Evolutionary conservation across 2,888 invertebrate genomes (phyloP), one percentile per base, ranked within the genome.

Genomic region (Trypoxylon attenuatum): DNA sequence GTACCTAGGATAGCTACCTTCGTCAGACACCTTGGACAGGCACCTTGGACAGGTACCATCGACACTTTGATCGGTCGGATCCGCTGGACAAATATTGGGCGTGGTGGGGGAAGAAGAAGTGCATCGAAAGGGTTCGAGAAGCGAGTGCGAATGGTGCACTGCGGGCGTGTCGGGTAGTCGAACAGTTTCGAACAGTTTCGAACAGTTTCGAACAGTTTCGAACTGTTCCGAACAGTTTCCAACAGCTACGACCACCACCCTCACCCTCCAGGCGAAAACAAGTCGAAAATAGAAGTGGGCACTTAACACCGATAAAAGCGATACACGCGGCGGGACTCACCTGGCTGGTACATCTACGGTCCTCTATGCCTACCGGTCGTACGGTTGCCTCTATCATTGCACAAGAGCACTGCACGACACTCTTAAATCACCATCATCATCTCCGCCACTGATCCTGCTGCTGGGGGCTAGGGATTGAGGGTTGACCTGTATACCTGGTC

Each of bases 321-420:
- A 33, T 8, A 13, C 33, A 33, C 33, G 10, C 33, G n/a, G 13
- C 33, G 33, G 3, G 33, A 76, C 76, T 71, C 76, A 86, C 86
- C 86, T 84, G 84, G 75, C 69, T 85, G 85, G 86, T 87, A 86
- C 86, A 86, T 87, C 62, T 67, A 76, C 83, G 82, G 80, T 84
- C 81, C 82, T 78, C 77, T 73, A 78, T 77, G 71, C 70, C 77
- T 72, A 77, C 76, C 64, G 77, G 67, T 60, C 68, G 62, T 62
- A 64, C 66, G 69, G 71, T 73, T 72, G 80, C 77, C 69, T 79
- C 76, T 84, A 76, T 82, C 86, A 85, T 85, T 82, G 83, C 85
- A 86, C 84, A 82, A 77, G 62, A 66, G 63, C 81, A 82, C 83
- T 80, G 72, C 78, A 81, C 78, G 69, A 69, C 82, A 82, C 80